Percentiles rank a stretch among this genome's conserved stretches.
These are phyloP conservation scores for Apolygus lucorum DNA, from an alignment of 1,140 invertebrate species.

Conservation along the genomic window DNA sequence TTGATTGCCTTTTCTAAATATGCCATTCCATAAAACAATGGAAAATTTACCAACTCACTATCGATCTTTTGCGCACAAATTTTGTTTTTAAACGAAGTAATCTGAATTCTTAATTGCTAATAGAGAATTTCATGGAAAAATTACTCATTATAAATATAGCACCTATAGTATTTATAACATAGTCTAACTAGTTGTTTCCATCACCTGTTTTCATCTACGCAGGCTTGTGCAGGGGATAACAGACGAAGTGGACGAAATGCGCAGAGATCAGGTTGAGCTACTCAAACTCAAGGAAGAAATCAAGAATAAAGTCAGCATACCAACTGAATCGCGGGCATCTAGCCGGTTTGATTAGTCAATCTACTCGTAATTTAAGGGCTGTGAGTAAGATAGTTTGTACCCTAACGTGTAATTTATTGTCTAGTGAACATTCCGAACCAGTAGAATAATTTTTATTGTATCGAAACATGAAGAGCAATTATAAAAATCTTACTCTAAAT, in stretches of 20 bases:
- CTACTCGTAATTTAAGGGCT: no score
- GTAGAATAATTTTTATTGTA: no score
- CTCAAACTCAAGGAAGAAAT: neutral
- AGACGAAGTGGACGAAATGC: conserved; percentile 25
- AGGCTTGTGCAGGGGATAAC: conserved; percentile 24
- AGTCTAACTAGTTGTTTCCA: neutral
- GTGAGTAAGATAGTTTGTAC: no score
- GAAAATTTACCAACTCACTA: neutral
- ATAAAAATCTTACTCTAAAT: no score
- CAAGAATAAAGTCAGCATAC: neutral
- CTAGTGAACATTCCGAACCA: no score
- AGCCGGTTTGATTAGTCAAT: neutral
- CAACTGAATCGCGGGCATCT: neutral
- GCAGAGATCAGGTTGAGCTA: conserved; percentile 17
- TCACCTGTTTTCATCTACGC: neutral
- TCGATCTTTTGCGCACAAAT: neutral
- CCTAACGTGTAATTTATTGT: no score
- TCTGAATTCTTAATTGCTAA: neutral
- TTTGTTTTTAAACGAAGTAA: neutral
- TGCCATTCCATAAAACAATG: no score
- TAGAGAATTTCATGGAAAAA: neutral
- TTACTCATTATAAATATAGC: neutral
- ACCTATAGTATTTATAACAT: neutral
- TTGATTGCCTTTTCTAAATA: no score
- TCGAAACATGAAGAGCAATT: no score